These are phyloP conservation scores for Eurois occulta DNA, from an alignment of 2,888 invertebrate species.

Conservation along the genomic window DNA sequence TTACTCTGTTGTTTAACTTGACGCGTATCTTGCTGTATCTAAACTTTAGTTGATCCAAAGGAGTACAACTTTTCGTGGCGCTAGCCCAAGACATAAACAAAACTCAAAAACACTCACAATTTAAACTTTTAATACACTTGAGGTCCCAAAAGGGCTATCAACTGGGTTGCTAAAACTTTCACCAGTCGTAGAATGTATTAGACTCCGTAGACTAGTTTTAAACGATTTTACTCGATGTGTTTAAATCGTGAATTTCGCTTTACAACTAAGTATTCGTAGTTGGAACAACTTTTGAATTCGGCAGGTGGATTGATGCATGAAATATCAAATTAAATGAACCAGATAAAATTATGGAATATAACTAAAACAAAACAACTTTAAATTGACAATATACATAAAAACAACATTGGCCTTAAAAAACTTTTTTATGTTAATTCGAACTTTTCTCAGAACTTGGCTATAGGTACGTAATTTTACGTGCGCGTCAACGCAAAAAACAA, in stretches of 20 bases:
- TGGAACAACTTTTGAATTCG: constrained; percentile 40
- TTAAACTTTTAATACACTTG: constrained; percentile 65
- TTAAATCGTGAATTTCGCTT: constrained; percentile 59
- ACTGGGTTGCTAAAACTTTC: constrained; percentile 66
- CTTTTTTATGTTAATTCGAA: neutral
- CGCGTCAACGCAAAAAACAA: neutral
- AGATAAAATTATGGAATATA: neutral
- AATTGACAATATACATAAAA: too few species aligned
- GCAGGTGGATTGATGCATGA: constrained; percentile 8
- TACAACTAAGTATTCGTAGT: constrained; percentile 17
- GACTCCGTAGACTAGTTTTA: constrained; percentile 59
- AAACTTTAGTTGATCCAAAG: constrained; percentile 50
- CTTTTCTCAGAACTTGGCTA: neutral
- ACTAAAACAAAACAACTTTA: neutral
- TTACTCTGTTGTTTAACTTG: constrained; percentile 40
- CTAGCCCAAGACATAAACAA: constrained; percentile 62
- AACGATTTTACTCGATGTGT: constrained; percentile 68
- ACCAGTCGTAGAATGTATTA: constrained; percentile 66
- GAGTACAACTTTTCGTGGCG: constrained; percentile 49
- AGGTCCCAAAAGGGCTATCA: constrained; percentile 68
- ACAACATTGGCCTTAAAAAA: neutral
- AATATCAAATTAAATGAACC: constrained; percentile 4
- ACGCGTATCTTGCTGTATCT: constrained; percentile 49
- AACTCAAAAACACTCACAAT: constrained; percentile 61
- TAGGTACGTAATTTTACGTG: neutral